Conservation (phyloP, 1,140 invertebrate genomes). For the Rhagoletis pomonella region DNA sequence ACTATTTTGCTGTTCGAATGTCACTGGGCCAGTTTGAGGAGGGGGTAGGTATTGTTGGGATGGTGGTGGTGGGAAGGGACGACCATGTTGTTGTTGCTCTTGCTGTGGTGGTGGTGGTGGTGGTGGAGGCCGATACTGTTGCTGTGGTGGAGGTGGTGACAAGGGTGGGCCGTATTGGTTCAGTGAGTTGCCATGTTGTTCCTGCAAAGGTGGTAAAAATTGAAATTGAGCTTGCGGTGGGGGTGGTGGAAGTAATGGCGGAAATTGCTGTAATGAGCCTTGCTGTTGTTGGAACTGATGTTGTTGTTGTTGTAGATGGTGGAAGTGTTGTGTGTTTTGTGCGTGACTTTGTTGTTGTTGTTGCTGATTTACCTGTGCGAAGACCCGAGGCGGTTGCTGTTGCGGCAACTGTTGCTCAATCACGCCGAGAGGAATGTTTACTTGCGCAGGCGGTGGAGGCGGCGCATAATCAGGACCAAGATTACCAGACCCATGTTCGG, state of each 20-base stretch:
- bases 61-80: constrained; percentile 57
- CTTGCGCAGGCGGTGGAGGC: constrained; percentile 58
- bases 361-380: constrained; percentile 60
- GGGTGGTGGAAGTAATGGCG: constrained; percentile 28
- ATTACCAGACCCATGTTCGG: constrained; percentile 61
- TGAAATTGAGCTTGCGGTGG: constrained; percentile 48
- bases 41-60: constrained; percentile 62
- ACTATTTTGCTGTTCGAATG: constrained; percentile 63
- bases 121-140: constrained; percentile 61
- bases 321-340: constrained; percentile 56
- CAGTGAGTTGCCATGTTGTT: constrained; percentile 47
- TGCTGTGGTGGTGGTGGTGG: constrained; percentile 46
- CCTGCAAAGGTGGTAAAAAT: constrained; percentile 49
- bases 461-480: constrained; percentile 58
- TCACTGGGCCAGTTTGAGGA: constrained; percentile 54
- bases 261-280: constrained; percentile 20
- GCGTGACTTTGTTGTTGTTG: constrained; percentile 56
- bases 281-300: constrained; percentile 70
- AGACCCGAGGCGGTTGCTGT: constrained; percentile 62
- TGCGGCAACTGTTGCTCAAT: constrained; percentile 68
- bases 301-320: constrained; percentile 53
- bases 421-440: constrained; percentile 34
- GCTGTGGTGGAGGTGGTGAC: constrained; percentile 56
- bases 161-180: constrained; percentile 58
- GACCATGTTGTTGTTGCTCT: not conserved